phyloP scores from a whole-genome alignment of 1,140 invertebrate species.

The Trachymyrmex septentrionalis region DNA sequence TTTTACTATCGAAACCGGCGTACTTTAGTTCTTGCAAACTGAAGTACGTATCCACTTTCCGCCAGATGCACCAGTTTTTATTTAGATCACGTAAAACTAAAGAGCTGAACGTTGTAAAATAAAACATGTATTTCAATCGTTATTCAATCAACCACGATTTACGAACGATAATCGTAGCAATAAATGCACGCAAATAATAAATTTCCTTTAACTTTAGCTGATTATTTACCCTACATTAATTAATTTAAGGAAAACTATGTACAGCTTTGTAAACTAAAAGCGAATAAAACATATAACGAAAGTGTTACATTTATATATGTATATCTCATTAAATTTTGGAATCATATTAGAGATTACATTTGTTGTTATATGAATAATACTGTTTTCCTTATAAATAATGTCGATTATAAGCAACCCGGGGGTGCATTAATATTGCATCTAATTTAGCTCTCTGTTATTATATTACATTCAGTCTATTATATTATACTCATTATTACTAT shows the following conservation, averaged over 20 bases:
- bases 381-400: slow-evolving; percentile 24
- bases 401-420: neutral
- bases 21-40: slow-evolving; percentile 44
- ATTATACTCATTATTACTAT: slow-evolving; percentile 23
- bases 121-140: slow-evolving; percentile 5
- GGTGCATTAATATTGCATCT: slow-evolving; percentile 25
- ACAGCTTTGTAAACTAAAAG: neutral
- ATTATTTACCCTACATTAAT: neutral
- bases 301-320: neutral
- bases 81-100: slow-evolving; percentile 24
- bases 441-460: slow-evolving; percentile 11
- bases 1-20: slow-evolving; percentile 62
- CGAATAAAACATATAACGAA: neutral
- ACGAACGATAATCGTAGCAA: neutral
- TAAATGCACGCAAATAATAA: neutral
- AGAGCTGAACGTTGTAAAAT: neutral
- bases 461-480: neutral
- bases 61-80: slow-evolving; percentile 38
- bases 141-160: neutral
- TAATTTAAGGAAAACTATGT: neutral
- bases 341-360: neutral
- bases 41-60: slow-evolving; percentile 54
- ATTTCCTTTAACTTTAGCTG: neutral
- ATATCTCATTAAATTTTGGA: slow-evolving; percentile 8
- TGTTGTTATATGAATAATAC: neutral